A percentile compares a stretch with the other conserved stretches of the same genome.
phyloP scores from a whole-genome alignment of 2,113 vertebrate genomes.

The Maylandia zebra region DNA sequence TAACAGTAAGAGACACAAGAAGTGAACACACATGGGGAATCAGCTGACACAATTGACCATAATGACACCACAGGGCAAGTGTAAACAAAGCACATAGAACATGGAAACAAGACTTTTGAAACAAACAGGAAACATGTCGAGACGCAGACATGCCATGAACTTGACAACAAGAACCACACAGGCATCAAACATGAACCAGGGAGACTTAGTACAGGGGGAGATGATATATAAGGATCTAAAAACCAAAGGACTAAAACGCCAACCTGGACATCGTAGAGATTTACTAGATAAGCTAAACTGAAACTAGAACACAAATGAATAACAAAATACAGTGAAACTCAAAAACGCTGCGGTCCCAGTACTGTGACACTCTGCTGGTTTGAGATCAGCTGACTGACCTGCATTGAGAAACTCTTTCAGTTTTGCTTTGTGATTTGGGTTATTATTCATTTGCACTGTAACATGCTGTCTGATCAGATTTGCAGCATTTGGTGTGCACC shows the following conservation, averaged over 20 bases:
- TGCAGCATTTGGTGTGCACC: background rate
- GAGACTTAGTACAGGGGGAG: background rate
- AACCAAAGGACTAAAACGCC: background rate
- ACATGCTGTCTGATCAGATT: background rate
- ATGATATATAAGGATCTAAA: background rate
- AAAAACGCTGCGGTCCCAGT: background rate
- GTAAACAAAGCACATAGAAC: background rate
- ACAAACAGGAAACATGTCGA: background rate
- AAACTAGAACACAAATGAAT: background rate
- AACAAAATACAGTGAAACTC: background rate
- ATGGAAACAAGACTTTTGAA: background rate
- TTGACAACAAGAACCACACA: background rate
- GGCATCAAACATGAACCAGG: background rate
- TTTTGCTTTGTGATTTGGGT: background rate
- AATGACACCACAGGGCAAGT: background rate
- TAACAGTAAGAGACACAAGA: background rate
- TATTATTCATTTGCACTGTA: background rate
- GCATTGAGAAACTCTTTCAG: background rate
- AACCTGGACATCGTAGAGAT: background rate
- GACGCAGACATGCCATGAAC: background rate
- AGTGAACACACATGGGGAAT: background rate
- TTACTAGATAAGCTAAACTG: rapidly evolving
- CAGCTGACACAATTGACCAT: background rate
- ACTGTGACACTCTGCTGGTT: background rate
- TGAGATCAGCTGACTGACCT: background rate